phyloP scores from a whole-genome alignment of 2,797 vertebrate species.

The Smutsia temminckii region DNA sequence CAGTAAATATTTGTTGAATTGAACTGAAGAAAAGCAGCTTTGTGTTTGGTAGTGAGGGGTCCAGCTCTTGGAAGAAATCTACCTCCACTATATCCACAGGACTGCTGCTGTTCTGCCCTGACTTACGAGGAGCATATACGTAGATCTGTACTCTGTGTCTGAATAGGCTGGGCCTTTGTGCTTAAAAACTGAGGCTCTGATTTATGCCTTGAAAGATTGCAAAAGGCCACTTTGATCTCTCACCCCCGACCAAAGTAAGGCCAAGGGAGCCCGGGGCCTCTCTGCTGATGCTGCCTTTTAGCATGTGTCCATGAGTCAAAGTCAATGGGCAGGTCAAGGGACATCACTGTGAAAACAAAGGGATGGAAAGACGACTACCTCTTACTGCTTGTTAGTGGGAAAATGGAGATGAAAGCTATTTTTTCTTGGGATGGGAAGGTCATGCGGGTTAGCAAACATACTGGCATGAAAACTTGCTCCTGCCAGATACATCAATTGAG shows the following conservation, averaged over 20 bases:
- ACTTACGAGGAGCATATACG: not conserved
- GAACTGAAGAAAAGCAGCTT: not conserved
- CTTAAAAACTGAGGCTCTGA: not conserved
- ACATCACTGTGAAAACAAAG: not conserved
- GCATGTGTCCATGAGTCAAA: fast-evolving
- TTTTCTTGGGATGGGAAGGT: not conserved
- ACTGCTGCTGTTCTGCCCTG: not conserved
- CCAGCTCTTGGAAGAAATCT: not conserved
- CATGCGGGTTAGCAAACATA: not conserved
- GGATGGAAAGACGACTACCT: not conserved
- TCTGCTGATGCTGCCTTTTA: not conserved
- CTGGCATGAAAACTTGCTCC: not conserved
- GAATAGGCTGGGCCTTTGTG: not conserved
- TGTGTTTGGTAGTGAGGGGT: not conserved
- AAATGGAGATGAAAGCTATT: not conserved
- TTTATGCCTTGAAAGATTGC: not conserved
- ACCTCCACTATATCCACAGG: not conserved
- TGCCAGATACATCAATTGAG: not conserved
- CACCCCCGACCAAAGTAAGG: not conserved
- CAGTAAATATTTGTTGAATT: not conserved
- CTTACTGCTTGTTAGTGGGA: not conserved
- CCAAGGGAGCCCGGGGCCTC: not conserved
- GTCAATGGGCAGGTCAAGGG: not conserved
- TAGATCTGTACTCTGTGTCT: not conserved
- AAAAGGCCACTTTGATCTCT: not conserved